phyloP scores from a whole-genome alignment of 1,140 invertebrate genomes.

The Zaprionus gabonicus region DNA sequence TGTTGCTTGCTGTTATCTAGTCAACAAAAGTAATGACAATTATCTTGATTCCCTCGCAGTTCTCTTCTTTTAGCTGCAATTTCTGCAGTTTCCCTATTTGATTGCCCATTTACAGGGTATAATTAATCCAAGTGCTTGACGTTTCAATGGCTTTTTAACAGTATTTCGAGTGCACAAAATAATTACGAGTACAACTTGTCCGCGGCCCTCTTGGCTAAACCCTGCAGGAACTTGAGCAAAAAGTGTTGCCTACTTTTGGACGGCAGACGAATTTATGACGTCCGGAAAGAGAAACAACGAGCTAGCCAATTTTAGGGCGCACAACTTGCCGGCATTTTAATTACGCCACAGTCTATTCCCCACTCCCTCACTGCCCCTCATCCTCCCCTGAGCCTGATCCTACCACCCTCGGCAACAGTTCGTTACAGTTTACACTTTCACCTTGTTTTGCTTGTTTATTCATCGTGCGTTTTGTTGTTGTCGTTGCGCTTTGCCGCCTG shows the following conservation, averaged over 20 bases:
- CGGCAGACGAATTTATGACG: conserved; percentile 46
- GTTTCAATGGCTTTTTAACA: conserved; percentile 39
- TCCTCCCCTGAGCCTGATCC: background rate
- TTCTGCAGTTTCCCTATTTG: background rate
- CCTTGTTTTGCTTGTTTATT: conserved; percentile 36
- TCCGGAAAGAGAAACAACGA: conserved; percentile 3
- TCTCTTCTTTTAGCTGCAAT: background rate
- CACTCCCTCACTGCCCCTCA: conserved; percentile 2
- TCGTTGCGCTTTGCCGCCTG: conserved; percentile 47
- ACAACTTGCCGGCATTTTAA: conserved; percentile 62
- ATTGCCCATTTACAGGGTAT: background rate
- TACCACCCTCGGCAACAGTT: conserved; percentile 10
- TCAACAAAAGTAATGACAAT: too few species aligned
- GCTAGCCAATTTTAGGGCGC: conserved; percentile 57
- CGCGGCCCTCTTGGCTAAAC: conserved; percentile 54
- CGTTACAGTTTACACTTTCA: conserved; percentile 13
- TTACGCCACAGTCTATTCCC: conserved; percentile 54
- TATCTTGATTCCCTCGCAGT: background rate
- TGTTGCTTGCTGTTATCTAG: too few species aligned
- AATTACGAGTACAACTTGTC: conserved; percentile 55
- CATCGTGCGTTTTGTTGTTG: conserved; percentile 17
- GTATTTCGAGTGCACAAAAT: conserved; percentile 57
- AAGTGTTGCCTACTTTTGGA: conserved; percentile 51
- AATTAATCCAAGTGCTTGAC: conserved; percentile 33
- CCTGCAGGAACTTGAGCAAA: conserved; percentile 19